phyloP scores from a whole-genome alignment of 2,888 invertebrate species.

The Epiblema foenella region DNA sequence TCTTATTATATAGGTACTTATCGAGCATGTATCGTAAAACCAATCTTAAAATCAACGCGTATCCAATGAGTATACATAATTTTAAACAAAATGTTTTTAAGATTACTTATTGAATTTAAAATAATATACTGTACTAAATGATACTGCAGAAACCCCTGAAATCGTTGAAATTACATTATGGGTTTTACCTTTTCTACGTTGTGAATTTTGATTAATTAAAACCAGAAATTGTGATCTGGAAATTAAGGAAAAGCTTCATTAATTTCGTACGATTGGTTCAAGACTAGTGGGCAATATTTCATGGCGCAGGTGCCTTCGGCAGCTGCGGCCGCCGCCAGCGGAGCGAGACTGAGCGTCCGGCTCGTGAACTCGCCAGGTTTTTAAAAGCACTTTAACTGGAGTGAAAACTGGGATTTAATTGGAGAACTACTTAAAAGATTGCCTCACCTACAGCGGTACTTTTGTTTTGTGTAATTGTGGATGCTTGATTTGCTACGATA shows the following conservation, averaged over 20 bases:
- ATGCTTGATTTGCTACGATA: background rate
- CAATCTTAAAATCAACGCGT: too few species aligned
- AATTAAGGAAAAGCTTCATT: constrained; percentile 25
- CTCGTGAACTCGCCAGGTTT: constrained; percentile 58
- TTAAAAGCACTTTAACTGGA: constrained; percentile 6
- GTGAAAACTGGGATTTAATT: constrained; percentile 22
- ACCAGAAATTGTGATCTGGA: background rate
- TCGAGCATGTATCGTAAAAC: too few species aligned
- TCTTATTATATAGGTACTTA: too few species aligned
- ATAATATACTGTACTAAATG: too few species aligned
- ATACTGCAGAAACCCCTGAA: too few species aligned
- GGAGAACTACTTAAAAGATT: constrained; percentile 3
- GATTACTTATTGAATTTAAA: too few species aligned
- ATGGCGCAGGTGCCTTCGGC: constrained; percentile 53
- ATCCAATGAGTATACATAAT: too few species aligned
- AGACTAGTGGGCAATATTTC: constrained; percentile 34
- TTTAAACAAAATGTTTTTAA: too few species aligned
- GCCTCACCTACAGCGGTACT: background rate
- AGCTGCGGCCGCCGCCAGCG: constrained; percentile 52
- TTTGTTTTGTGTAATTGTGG: background rate
- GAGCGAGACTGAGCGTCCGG: constrained; percentile 61
- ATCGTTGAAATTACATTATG: too few species aligned
- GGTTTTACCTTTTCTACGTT: too few species aligned
- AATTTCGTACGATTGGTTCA: constrained; percentile 40
- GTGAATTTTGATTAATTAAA: background rate